Evolutionary conservation across 2,113 vertebrate species (phyloP).

Genomic region (Oriolus oriolus): DNA sequence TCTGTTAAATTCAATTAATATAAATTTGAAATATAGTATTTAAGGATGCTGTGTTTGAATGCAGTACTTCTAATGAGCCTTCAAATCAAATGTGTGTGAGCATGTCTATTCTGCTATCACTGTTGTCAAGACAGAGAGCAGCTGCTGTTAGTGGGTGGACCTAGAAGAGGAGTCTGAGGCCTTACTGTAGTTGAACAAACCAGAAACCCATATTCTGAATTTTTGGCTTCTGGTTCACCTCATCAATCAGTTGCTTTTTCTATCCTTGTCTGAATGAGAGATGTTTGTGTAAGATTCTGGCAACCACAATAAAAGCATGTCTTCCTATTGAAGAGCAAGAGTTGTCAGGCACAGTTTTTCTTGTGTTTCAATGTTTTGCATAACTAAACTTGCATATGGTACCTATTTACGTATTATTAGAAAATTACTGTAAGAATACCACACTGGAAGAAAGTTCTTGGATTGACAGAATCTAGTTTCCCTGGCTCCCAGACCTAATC

Average conservation of each 20-base stretch:
- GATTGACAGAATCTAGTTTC: background rate
- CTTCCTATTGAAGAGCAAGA: background rate
- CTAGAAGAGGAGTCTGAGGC: background rate
- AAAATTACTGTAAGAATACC: background rate
- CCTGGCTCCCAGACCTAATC: background rate
- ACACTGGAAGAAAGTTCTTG: background rate
- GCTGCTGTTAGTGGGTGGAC: background rate
- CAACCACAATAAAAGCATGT: background rate
- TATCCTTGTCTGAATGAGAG: background rate
- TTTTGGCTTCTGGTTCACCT: background rate
- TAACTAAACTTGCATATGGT: background rate
- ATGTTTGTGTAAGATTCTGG: background rate
- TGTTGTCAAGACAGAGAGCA: background rate
- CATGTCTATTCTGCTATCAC: background rate
- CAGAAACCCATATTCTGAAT: background rate
- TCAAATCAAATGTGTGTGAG: background rate
- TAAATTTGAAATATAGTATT: background rate
- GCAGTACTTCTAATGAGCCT: background rate
- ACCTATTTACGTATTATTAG: background rate
- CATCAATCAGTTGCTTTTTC: background rate
- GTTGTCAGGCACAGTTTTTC: background rate
- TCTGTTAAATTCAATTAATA: background rate
- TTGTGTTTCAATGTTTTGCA: background rate
- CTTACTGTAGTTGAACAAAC: background rate
- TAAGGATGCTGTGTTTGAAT: background rate